phyloP scores from a whole-genome alignment of 2,888 invertebrate species.

The Palloptera scutellata region DNA sequence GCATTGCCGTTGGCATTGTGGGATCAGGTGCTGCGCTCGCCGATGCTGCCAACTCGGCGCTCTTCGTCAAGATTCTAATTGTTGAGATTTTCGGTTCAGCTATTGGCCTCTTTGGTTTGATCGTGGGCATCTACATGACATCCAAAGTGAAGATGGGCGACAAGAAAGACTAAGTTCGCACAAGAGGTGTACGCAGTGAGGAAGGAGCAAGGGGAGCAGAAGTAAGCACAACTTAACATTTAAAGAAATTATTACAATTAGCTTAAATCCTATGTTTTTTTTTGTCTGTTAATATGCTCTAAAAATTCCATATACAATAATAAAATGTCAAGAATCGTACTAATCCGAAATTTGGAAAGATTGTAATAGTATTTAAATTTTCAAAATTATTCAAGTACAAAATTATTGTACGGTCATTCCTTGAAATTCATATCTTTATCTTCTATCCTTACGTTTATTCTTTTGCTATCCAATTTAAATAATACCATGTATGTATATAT shows the following conservation, averaged over 20 bases:
- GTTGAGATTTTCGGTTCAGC: slow-evolving; percentile 99
- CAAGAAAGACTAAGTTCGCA: slow-evolving; percentile 53
- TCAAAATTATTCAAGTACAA: too few species aligned
- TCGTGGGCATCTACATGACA: slow-evolving; percentile 96
- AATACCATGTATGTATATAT: too few species aligned
- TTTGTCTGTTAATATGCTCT: too few species aligned
- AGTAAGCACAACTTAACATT: slow-evolving; percentile 11
- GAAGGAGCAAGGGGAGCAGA: slow-evolving; percentile 9
- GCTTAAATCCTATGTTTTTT: background rate
- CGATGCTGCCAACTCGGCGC: slow-evolving; percentile 94
- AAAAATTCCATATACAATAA: too few species aligned
- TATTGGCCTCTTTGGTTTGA: slow-evolving; percentile 97
- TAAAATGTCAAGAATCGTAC: too few species aligned
- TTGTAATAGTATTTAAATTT: too few species aligned
- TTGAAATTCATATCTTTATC: too few species aligned
- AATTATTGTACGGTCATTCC: too few species aligned
- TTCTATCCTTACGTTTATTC: too few species aligned
- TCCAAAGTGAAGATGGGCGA: slow-evolving; percentile 83
- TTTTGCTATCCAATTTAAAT: too few species aligned
- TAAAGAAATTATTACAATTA: background rate
- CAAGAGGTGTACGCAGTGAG: background rate
- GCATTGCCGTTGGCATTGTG: slow-evolving; percentile 94
- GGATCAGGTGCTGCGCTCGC: slow-evolving; percentile 98
- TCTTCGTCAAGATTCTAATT: slow-evolving; percentile 98
- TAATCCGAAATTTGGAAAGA: too few species aligned